A percentile compares a stretch with the other conserved stretches of the same genome.
phyloP scores from a whole-genome alignment of 2,797 vertebrate genomes.

The Vireo griseus region DNA sequence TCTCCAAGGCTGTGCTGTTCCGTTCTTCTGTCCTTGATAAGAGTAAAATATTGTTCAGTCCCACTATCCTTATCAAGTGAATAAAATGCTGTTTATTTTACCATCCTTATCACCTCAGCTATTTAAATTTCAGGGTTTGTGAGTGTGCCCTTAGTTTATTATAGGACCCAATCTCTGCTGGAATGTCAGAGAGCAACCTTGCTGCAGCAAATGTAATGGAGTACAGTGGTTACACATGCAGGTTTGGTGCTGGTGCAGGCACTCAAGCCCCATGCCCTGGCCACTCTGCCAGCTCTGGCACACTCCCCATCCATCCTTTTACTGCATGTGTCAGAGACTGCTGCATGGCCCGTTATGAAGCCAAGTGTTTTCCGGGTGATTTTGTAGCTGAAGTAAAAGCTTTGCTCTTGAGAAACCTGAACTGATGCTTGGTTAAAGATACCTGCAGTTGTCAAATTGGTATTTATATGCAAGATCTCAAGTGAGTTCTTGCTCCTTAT shows the following conservation, averaged over 20 bases:
- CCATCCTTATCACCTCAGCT: not conserved
- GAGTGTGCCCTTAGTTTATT: conserved; percentile 45
- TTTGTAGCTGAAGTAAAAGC: not conserved
- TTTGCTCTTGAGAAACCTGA: not conserved
- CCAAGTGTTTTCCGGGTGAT: not conserved
- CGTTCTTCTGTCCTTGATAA: not conserved
- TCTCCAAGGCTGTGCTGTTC: not conserved
- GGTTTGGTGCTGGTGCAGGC: not conserved
- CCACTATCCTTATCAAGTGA: not conserved
- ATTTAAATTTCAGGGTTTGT: not conserved
- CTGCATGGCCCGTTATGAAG: not conserved
- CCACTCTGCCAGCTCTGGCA: not conserved
- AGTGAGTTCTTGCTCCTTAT: not conserved
- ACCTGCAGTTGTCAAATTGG: not conserved
- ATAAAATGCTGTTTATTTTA: not conserved
- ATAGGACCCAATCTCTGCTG: not conserved
- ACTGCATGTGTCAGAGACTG: not conserved
- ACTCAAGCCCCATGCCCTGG: not conserved
- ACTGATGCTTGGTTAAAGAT: not conserved
- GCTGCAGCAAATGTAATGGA: conserved; percentile 17
- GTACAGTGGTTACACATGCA: not conserved
- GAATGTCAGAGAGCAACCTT: conserved; percentile 16
- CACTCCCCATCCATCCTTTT: not conserved
- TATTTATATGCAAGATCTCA: not conserved
- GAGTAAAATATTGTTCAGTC: not conserved